phyloP scores from a whole-genome alignment of 1,140 invertebrate species.

The Lasioglossum baleicum region DNA sequence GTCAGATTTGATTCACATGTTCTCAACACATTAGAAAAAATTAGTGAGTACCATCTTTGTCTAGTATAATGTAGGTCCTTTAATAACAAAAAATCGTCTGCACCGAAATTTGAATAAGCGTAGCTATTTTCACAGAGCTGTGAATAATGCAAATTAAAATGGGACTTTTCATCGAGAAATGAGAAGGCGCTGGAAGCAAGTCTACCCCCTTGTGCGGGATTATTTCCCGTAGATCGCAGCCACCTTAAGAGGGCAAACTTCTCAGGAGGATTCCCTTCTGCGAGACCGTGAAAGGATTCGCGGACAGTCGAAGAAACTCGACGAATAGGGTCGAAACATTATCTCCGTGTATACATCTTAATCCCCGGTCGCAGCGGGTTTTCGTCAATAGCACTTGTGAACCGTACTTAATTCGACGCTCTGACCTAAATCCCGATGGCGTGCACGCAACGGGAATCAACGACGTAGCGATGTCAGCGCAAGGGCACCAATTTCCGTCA shows the following conservation, averaged over 20 bases:
- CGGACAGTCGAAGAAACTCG: slow-evolving; percentile 58
- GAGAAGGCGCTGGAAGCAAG: no score
- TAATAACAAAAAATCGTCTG: no score
- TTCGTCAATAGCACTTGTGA: slow-evolving; percentile 64
- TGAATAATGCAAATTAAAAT: no score
- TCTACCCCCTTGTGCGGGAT: slow-evolving; percentile 45
- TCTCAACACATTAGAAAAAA: no score
- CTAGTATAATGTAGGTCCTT: no score
- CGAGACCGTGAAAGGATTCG: slow-evolving; percentile 51
- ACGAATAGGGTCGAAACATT: slow-evolving; percentile 46
- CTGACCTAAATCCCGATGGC: slow-evolving; percentile 57
- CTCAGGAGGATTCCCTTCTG: slow-evolving; percentile 53
- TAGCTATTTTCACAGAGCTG: no score
- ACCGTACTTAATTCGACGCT: slow-evolving; percentile 63
- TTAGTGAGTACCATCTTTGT: no score
- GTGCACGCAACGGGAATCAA: slow-evolving; percentile 23
- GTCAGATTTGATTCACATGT: no score
- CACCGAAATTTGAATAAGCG: no score
- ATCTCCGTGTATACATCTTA: slow-evolving; percentile 63
- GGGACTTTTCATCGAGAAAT: no score
- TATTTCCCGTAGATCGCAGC: slow-evolving; percentile 41
- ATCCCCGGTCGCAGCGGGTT: slow-evolving; percentile 61
- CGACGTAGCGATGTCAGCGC: neutral
- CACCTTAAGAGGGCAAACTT: slow-evolving; percentile 38
- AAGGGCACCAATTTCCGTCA: no score